Evolutionary conservation across 2,113 vertebrate genomes (phyloP), one percentile per base, ranked within the genome.

Genomic region (Pedionomus torquatus): DNA sequence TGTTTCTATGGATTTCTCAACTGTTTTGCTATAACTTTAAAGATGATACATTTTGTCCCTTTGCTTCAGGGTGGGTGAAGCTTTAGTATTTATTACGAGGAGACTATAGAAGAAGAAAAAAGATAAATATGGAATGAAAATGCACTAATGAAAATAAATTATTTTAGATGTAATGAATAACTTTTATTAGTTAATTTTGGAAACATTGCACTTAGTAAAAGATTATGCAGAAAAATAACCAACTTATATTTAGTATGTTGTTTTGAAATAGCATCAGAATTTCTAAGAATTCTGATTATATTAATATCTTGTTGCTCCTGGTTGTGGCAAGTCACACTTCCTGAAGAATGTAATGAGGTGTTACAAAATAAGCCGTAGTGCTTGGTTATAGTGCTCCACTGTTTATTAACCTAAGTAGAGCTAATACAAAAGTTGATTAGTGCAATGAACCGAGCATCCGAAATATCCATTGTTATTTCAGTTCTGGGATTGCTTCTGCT

Each of bases 401-500:
- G 66, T 80, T 65, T 46, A 49, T 86, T 94, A 80, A 33, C 64
- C 30, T 81, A 68, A 76, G 48, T 95, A 57, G 75, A 78, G 78
- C 33, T 91, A 44, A 86, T 78, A 17, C 19, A 55, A 31, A 83
- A 43, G 2, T 74, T 92, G 80, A 11, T 82, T 81, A 70, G 46
- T 48, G n/a, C n/a, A 54, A 60, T 57, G 60, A 93, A 68, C 83
- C 96, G 80, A 94, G 81, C 46, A 43, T 83, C 14, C 24, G 30
- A 84, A 94, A 52, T 90, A 81, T 30, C 57, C 54, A 0, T 93
- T 95, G 76, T 86, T 92, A 58, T 83, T 93, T 88, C 90, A 89
- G 76, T 93, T 96, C 51, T 92, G 75, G 85, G 83, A 55, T 31
- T 95, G 90, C 33, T 94, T n/a, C 78, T 77, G 71, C 82, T 93